Conservation (phyloP, 2,797 vertebrate species). For the Scolopax bukidnonensis region DNA sequence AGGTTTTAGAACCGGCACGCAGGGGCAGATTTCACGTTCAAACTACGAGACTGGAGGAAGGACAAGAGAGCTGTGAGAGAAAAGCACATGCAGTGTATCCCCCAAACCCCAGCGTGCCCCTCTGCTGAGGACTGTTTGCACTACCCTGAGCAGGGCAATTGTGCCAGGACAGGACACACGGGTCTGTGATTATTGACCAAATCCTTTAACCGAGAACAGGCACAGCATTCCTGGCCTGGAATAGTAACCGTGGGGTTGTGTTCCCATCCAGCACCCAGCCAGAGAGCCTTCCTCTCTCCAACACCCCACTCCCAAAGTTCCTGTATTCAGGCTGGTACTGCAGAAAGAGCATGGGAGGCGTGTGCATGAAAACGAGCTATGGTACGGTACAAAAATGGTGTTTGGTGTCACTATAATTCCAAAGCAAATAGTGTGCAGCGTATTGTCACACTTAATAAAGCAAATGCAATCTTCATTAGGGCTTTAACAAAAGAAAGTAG, state of each 20-base stretch:
- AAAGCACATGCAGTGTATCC: not conserved
- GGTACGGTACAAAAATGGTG: not conserved
- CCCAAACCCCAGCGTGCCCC: not conserved
- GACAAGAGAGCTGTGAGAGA: not conserved
- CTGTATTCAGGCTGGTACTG: not conserved
- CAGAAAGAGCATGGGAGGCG: not conserved
- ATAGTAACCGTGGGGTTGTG: not conserved
- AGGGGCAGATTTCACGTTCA: not conserved
- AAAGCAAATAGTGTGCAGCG: not conserved
- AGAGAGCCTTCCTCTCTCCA: not conserved
- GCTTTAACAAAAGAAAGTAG: not conserved
- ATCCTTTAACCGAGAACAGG: not conserved
- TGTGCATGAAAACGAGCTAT: not conserved
- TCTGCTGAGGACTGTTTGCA: not conserved
- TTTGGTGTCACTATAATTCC: not conserved
- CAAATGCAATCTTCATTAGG: not conserved
- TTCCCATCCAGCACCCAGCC: not conserved
- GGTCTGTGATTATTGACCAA: not conserved
- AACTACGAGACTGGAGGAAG: not conserved
- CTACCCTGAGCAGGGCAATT: not conserved
- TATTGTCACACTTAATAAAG: not conserved
- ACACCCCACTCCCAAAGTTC: not conserved
- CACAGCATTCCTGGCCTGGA: rapidly evolving
- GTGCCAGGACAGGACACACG: not conserved
- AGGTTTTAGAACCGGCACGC: not conserved